Evolutionary conservation across 2,888 invertebrate species (phyloP), one percentile per base, ranked within the genome.

Genomic region (Xestia ashworthii): DNA sequence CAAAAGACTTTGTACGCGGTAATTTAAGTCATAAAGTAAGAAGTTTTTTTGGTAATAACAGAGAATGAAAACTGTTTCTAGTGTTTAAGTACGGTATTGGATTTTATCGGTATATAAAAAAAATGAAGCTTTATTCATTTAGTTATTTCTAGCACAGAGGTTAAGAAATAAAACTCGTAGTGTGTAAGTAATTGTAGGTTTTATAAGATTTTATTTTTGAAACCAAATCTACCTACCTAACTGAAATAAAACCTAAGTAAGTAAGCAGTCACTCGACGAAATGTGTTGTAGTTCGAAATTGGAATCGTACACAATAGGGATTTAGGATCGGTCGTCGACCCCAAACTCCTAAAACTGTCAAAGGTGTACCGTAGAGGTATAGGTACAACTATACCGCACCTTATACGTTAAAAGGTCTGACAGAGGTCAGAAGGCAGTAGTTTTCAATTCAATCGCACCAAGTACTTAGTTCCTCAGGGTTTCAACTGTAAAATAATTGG

Each of bases 201-300:
- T 41, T 16, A 19, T 12, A 46, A 48, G 55, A 44, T 25, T 5
- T 38, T 44, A 50, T 50, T 22, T 53, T 70, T 22, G 1, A 19
- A 53, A 50, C 22, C 16, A 14, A 38, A 62, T 9, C 2, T 32
- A 76, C 22, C 14, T 12, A 25, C 19, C 55, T 14, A 19, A 44
- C 38, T 65, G 12, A 41, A 65, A 76, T 67, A 55, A 46, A 62
- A 48, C 4, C 4, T 5, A 55, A n/a, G n/a, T 41, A 58, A 38
- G 48, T 69, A 53, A 55, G 46, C 22, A 44, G 25, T 62, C 32
- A 67, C n/a, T 58, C 65, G 11, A 60, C 53, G 25, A 71, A 71
- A 71, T 78, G 58, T 78, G 71, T 81, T 83, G 80, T 81, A 83
- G 62, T 81, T 78, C 6, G 58, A 25, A 72, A 83, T 83, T 83